A percentile compares a stretch with the other conserved stretches of the same genome.
phyloP scores from a whole-genome alignment of 2,113 vertebrate genomes.

The Siniperca knerii region DNA sequence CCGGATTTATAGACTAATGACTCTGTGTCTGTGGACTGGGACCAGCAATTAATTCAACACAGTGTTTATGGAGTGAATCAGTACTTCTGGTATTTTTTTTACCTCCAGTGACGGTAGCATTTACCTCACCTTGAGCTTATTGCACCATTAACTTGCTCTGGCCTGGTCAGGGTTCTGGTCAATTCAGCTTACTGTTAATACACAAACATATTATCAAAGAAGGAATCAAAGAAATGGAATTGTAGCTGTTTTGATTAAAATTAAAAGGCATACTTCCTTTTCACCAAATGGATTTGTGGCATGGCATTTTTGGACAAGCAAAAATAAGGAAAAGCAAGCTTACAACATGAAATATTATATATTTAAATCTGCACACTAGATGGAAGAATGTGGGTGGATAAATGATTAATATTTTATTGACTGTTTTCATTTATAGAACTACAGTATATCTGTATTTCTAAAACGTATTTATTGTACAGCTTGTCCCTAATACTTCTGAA shows the following conservation, averaged over 20 bases:
- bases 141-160: not conserved
- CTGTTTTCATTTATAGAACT: not conserved
- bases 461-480: not conserved
- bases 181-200: not conserved
- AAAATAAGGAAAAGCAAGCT: not conserved
- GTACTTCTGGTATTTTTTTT: constrained; percentile 26
- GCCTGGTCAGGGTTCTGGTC: not conserved
- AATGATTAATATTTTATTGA: not conserved
- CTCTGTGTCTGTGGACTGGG: constrained; percentile 58
- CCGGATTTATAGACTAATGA: constrained; percentile 76
- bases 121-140: constrained; percentile 1
- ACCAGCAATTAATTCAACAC: constrained; percentile 70
- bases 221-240: not conserved
- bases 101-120: not conserved
- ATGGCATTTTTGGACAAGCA: not conserved
- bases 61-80: constrained; percentile 48
- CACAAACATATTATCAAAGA: not conserved
- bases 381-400: not conserved
- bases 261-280: not conserved
- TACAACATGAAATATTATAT: not conserved
- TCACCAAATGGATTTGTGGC: not conserved
- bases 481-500: not conserved
- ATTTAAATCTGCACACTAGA: not conserved
- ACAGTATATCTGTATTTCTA: not conserved
- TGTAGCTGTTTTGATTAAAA: not conserved